Percentiles rank a stretch among this genome's conserved stretches.
Conservation (phyloP, 2,888 invertebrate species). For the Campoletis raptor region DNA sequence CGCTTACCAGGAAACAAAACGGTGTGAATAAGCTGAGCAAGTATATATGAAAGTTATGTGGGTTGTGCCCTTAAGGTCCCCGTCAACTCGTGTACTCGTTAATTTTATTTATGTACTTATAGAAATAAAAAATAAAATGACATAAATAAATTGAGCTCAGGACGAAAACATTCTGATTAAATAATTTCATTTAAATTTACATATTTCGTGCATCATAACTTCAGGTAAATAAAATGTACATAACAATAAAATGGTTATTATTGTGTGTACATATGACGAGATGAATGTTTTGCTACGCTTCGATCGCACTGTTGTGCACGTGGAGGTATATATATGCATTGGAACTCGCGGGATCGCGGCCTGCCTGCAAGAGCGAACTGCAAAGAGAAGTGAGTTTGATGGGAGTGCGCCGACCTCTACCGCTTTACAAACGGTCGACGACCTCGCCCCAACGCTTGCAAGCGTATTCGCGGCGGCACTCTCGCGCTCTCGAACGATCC, state of each 20-base stretch:
- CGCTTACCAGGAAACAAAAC: background rate
- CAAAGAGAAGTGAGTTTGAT: constrained; percentile 61
- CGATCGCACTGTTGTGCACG: constrained; percentile 43
- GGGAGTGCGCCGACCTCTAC: constrained; percentile 83
- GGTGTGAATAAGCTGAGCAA: background rate
- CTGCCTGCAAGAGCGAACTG: constrained; percentile 41
- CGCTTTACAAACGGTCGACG: constrained; percentile 82
- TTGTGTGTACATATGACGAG: background rate
- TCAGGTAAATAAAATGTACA: too few relatives aligned
- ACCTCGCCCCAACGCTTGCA: constrained; percentile 75
- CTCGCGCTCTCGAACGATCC: constrained; percentile 58
- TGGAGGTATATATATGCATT: constrained; percentile 32
- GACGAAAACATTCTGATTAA: background rate
- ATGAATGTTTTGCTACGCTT: constrained; percentile 22
- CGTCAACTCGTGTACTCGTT: background rate
- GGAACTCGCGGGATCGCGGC: constrained; percentile 60
- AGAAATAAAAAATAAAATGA: background rate
- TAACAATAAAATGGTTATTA: too few relatives aligned
- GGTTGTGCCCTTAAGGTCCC: constrained; percentile 33
- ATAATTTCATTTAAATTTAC: too few relatives aligned
- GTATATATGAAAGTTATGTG: constrained; percentile 18
- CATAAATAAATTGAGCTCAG: background rate
- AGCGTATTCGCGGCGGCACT: constrained; percentile 49
- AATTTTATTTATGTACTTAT: too few relatives aligned
- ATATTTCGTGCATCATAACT: too few relatives aligned